phyloP scores from a whole-genome alignment of 1,140 invertebrate species.

The Zaprionus nigranus region DNA sequence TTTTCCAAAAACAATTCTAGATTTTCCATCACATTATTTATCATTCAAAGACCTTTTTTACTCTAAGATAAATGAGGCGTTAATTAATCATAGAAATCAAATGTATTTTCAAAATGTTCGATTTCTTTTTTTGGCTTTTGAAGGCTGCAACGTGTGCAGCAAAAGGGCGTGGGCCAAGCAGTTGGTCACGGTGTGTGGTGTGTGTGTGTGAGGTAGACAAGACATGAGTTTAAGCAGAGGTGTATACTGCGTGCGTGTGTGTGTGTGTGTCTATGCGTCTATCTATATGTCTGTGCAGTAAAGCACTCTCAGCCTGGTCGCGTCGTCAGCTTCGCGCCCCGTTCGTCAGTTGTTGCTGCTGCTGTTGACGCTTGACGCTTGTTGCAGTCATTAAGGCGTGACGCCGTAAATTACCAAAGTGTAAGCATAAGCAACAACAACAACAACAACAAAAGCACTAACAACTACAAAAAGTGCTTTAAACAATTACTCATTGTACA shows the following conservation, averaged over 20 bases:
- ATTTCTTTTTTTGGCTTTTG: slow-evolving; percentile 28
- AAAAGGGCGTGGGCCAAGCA: slow-evolving; percentile 68
- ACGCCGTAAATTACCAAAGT: slow-evolving; percentile 78
- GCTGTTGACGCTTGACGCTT: slow-evolving; percentile 57
- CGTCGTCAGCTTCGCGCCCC: slow-evolving; percentile 33
- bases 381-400: slow-evolving; percentile 75
- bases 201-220: slow-evolving; percentile 13
- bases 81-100: slow-evolving; percentile 11
- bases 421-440: slow-evolving; percentile 50
- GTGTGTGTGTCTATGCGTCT: slow-evolving; percentile 8
- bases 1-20: too few relatives aligned
- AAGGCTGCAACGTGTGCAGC: slow-evolving; percentile 31
- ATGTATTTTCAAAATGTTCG: slow-evolving; percentile 9
- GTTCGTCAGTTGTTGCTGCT: slow-evolving; percentile 47
- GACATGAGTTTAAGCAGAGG: slow-evolving; percentile 29
- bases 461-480: slow-evolving; percentile 58
- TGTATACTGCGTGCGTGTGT: slow-evolving; percentile 11
- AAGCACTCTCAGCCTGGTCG: slow-evolving; percentile 26
- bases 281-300: slow-evolving; percentile 51
- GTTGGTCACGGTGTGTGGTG: slow-evolving; percentile 7
- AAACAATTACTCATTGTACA: slow-evolving; percentile 47
- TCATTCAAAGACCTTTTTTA: background rate
- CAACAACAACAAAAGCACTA: slow-evolving; percentile 44
- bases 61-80: background rate
- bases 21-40: too few relatives aligned